Base-by-base conservation (phyloP, 2,888 invertebrate species). In the Cephalotes varians region DNA sequence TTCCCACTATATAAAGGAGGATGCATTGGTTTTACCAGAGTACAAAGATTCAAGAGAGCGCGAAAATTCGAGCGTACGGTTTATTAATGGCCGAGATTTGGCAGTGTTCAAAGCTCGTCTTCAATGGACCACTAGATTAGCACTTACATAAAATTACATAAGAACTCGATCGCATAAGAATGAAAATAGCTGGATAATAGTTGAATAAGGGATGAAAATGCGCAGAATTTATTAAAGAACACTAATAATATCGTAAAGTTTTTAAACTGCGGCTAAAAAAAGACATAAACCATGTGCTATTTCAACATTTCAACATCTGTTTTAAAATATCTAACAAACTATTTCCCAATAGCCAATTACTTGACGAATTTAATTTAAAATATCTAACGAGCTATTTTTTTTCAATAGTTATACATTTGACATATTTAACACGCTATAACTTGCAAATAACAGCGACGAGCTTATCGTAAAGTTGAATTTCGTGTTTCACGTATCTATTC, bases 21-120 rank as follows among this genome's bases (percentile, higher is more conserved):
- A 56, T 34, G 72, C 72, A 72, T 79, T 12, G 56, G 72, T 79
- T 71, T 56, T 56, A 44, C 54, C 44, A 12, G 12, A 34, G 72
- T 34, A 71, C 34, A 71, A 72, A 44, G 56, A 71, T 71, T 79
- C 72, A 56, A 71, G 77, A 44, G 72, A 56, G 77, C 73, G 77
- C 56, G 34, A 79, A 72, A 47, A 44, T 72, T 79, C 56, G 37
- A 76, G 56, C 62, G 25, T 49, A 49, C 25, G 72, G 56, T 79
- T 79, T 71, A 79, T 71, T 58, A 58, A 47, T 40, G 71, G 25
- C 4, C 21, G 44, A 15, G 49, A 67, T 51, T 76, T 34, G 47
- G 54, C 62, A 25, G 28, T 40, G 65, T 18, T 44, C 15, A 9
- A 54, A 47, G 25, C 34, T 72, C 37, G 10, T 40, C 28, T 58